Base-by-base conservation (phyloP, 2,797 vertebrate species). In the Lophotriccus pileatus region DNA sequence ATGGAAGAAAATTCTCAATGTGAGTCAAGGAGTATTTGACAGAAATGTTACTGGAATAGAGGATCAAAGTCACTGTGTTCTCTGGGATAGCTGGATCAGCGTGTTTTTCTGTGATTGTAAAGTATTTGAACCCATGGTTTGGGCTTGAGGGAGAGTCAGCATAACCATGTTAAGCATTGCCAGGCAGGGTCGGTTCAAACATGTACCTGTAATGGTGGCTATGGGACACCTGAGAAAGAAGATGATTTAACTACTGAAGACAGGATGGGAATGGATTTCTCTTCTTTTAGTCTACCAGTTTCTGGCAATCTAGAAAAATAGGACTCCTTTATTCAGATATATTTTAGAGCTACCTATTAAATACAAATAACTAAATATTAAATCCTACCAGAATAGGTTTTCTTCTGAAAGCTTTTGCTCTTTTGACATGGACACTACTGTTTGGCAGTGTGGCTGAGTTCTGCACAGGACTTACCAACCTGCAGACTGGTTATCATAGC, bases 21-120 rank as follows among this genome's bases (percentile, higher is more conserved):
- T 43, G 30, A 79, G 10, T 20, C 0, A 0, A 50, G 34, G 27
- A 39, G 10, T 22, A 23, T 55, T 79, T 59, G 44, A 25, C 14
- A 85, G 43, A 19, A 53, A 72, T 18, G 3, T 44, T 79, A 6
- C 3, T 41, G 19, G n/a, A 60, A 37, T 37, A 21, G 28, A 56
- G 28, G 21, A 32, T 21, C 43, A 62, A 76, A 77, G 36, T 32
- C 25, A 7, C 25, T 52, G 18, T 55, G 17, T 30, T 77, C 52
- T 52, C 44, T 47, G 36, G 19, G 16, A 20, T 6, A 44, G 10
- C 1, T 49, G 14, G 32, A 47, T 50, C n/a, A 25, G 15, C 36
- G 13, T 2, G 2, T 85, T 73, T 34, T 53, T 25, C 21, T 73
- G 20, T 58, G 27, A 8, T 8, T 79, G 36, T 50, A 25, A 84